phyloP scores from a whole-genome alignment of 2,113 vertebrate species.

The Hylia prasina region DNA sequence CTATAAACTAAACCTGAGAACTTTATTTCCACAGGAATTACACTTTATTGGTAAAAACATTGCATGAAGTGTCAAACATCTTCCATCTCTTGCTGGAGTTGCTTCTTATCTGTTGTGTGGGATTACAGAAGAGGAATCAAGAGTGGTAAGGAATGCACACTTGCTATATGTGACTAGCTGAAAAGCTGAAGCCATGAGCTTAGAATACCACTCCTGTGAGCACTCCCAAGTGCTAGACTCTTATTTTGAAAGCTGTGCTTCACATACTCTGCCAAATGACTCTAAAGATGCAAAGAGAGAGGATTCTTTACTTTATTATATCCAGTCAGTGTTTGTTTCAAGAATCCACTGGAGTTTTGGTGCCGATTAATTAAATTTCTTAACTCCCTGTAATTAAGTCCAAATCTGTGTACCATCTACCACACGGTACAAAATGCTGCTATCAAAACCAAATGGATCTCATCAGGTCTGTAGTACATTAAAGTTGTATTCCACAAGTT shows the following conservation, averaged over 20 bases:
- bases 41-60: not conserved
- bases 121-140: not conserved
- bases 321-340: slow-evolving; percentile 5
- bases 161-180: not conserved
- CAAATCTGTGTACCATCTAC: slow-evolving; percentile 26
- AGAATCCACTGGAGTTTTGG: not conserved
- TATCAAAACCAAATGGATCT: slow-evolving; percentile 54
- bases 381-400: slow-evolving; percentile 10
- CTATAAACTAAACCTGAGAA: not conserved
- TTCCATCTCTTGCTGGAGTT: not conserved
- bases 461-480: slow-evolving; percentile 55
- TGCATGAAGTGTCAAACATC: not conserved
- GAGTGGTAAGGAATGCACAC: not conserved
- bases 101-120: not conserved
- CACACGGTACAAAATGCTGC: not conserved
- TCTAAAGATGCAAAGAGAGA: slow-evolving; percentile 18
- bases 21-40: not conserved
- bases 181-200: not conserved
- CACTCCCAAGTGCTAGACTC: not conserved
- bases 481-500: slow-evolving; percentile 47
- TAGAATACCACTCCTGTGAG: not conserved
- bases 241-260: slow-evolving; percentile 44
- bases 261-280: not conserved
- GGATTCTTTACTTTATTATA: slow-evolving; percentile 41
- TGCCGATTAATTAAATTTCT: slow-evolving; percentile 12